Conservation (phyloP, 2,888 invertebrate genomes). For the Heteromurus nitidus region DNA sequence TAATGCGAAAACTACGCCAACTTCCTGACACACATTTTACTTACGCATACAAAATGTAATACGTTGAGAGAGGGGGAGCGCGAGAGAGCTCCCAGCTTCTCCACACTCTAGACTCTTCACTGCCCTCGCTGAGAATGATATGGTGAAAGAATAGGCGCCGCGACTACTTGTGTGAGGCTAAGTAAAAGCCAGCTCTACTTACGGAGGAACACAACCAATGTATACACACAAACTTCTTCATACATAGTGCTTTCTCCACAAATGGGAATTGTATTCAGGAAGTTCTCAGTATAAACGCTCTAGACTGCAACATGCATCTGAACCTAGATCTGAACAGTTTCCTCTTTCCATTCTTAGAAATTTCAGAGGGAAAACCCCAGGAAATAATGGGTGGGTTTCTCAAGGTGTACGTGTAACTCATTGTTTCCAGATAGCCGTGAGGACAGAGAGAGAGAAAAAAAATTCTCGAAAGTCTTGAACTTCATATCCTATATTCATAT, state of each 20-base stretch:
- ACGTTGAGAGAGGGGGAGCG: no score
- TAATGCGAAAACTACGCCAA: slow-evolving; percentile 44
- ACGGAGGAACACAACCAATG: no score
- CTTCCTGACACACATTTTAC: slow-evolving; percentile 53
- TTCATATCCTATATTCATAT: slow-evolving; percentile 5
- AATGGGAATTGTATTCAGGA: slow-evolving; percentile 16
- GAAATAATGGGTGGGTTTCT: no score
- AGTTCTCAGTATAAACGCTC: no score
- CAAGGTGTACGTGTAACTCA: slow-evolving; percentile 17
- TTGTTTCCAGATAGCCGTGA: neutral
- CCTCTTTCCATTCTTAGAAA: slow-evolving; percentile 3
- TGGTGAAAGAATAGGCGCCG: neutral
- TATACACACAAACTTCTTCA: no score
- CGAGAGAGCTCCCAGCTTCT: neutral
- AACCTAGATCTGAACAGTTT: slow-evolving; percentile 15
- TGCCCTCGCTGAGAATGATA: neutral
- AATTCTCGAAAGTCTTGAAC: slow-evolving; percentile 1
- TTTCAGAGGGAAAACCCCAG: no score
- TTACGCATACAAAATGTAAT: slow-evolving; percentile 31
- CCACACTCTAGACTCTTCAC: neutral
- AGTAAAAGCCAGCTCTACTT: no score
- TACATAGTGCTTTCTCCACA: neutral
- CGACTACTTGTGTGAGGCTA: neutral
- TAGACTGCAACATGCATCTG: slow-evolving; percentile 9
- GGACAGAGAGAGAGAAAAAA: no score